phyloP scores from a whole-genome alignment of 1,140 invertebrate genomes.

The Drosophila burlai region DNA sequence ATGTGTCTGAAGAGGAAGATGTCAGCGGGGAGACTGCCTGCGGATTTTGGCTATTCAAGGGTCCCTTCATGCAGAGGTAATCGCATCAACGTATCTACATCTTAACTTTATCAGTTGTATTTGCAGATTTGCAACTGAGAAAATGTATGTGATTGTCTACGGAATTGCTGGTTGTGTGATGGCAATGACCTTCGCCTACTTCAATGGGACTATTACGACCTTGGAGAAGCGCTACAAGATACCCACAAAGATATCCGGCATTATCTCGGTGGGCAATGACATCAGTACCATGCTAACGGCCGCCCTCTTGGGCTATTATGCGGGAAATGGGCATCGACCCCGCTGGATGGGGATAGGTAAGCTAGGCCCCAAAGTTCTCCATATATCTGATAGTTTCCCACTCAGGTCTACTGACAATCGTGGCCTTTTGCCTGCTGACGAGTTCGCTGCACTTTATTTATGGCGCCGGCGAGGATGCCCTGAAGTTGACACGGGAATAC shows the following conservation, averaged over 20 bases:
- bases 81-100: neutral
- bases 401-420: conserved; percentile 89
- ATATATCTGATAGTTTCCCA: conserved; percentile 2
- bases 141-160: conserved; percentile 90
- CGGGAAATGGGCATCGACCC: conserved; percentile 67
- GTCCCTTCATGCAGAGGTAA: conserved; percentile 86
- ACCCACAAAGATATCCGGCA: conserved; percentile 89
- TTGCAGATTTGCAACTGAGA: conserved; percentile 89
- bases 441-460: conserved; percentile 91
- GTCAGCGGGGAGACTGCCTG: conserved; percentile 87
- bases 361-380: conserved; percentile 84
- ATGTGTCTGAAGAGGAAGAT: neutral
- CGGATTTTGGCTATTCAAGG: conserved; percentile 87
- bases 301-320: conserved; percentile 67
- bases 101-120: neutral
- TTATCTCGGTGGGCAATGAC: conserved; percentile 90
- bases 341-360: conserved; percentile 79
- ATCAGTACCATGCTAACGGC: conserved; percentile 68
- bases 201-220: conserved; percentile 91
- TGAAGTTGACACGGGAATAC: conserved; percentile 88
- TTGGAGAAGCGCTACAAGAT: conserved; percentile 93
- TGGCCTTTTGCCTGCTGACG: conserved; percentile 89
- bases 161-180: conserved; percentile 90
- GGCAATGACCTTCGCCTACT: conserved; percentile 90
- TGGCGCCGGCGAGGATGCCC: conserved; percentile 89